Conservation (phyloP, 2,113 vertebrate genomes). For the Vulpes vulpes region DNA sequence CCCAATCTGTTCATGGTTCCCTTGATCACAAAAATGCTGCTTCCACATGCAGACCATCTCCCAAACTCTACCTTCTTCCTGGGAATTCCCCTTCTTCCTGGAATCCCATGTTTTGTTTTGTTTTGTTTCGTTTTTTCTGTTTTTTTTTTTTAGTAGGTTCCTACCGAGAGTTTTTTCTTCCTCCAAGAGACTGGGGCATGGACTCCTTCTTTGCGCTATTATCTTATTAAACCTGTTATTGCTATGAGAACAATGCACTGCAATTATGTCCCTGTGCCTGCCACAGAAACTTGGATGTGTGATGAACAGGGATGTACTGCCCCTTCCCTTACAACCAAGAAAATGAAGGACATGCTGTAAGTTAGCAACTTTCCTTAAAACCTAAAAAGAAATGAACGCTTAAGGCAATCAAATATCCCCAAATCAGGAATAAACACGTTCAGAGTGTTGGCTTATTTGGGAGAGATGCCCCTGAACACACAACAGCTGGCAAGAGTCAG, state of each 20-base stretch:
- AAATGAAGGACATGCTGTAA: background rate
- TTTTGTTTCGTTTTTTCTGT: no score
- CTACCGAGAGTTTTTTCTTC: background rate
- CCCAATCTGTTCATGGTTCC: background rate
- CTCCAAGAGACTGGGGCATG: fast-evolving
- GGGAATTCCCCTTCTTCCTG: background rate
- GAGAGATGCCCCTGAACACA: fast-evolving
- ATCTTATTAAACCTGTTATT: no score
- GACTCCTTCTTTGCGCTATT: background rate
- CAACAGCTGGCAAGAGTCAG: background rate
- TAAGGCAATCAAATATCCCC: background rate
- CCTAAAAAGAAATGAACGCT: background rate
- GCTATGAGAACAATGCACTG: background rate
- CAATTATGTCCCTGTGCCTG: no score
- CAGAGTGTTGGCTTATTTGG: background rate
- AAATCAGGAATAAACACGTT: background rate
- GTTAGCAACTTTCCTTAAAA: background rate
- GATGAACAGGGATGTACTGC: background rate
- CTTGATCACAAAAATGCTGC: background rate
- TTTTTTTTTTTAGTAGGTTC: background rate
- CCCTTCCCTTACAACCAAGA: background rate
- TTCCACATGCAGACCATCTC: background rate
- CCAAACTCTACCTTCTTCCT: background rate
- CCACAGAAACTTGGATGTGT: background rate
- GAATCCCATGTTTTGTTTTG: background rate